Evolutionary conservation across 2,113 vertebrate genomes (phyloP), one percentile per base, ranked within the genome.

Genomic region (Pygoscelis adeliae): DNA sequence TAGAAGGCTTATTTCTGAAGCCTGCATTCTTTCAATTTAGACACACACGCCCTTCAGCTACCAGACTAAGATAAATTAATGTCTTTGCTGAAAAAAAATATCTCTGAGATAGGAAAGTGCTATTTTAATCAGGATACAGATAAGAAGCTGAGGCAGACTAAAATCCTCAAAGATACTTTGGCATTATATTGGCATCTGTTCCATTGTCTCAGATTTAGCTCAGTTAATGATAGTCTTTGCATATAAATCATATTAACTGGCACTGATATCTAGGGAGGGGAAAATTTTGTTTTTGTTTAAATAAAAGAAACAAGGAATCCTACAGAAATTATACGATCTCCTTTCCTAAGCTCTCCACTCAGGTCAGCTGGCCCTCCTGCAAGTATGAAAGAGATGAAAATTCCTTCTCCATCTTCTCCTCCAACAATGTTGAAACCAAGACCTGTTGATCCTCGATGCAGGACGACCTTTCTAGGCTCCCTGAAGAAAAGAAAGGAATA

Each of bases 311-410:
- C 15, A 86, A 96, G 55, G 26, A 88, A 46, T 76, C 98, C 89
- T 98, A 99, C 99, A 87, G 99, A 99, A 67, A 99, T 99, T 4
- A 99, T 99, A 9, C 99, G 97, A 97, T 99, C 99, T 98, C 99
- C 99, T 98, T 99, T 99, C 96, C 98, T 98, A 95, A 99, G 99
- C 92, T 99, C 99, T 83, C 99, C 99, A 34, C 99, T 99, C 55
- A 99, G 98, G 96, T 99, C 99, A 32, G 99, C 99, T 49, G 99
- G 99, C 25, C 99, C 99, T 87, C 99, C 99, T 5, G 99, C 99
- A 74, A 99, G 99, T 96, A 99, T 99, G 98, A 99, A 99, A 91
- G 99, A 99, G 97, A 99, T 99, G 97, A 99, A 99, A 98, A 99
- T 99, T 46, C 99, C 99, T 98, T 99, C 99, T 78, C 99, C 99